These are phyloP conservation scores for Euura saliciscinereae DNA, from an alignment of 1,140 invertebrate species.

Conservation along the genomic window DNA sequence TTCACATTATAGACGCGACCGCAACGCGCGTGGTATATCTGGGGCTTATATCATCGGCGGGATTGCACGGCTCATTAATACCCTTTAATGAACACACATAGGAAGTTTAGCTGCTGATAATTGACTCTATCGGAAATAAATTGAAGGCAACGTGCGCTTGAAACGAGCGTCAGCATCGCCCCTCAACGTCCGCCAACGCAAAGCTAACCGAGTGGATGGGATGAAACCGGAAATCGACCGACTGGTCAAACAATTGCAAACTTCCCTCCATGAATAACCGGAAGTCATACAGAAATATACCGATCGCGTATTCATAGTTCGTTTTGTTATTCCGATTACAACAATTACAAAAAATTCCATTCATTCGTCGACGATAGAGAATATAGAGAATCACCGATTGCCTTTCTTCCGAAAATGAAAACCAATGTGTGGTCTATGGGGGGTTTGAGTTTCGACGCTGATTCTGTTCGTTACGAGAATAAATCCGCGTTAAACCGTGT, in stretches of 20 bases:
- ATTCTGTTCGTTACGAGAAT: neutral
- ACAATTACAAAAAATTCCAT: neutral
- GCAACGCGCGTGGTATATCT: too few species aligned
- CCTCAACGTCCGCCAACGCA: neutral
- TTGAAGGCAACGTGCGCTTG: slow-evolving; percentile 17
- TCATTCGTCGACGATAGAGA: too few species aligned
- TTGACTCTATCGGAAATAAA: slow-evolving; percentile 40
- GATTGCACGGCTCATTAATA: slow-evolving; percentile 25
- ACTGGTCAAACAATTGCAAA: slow-evolving; percentile 53
- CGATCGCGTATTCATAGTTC: slow-evolving; percentile 9
- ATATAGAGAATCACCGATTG: too few species aligned
- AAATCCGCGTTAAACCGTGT: slow-evolving; percentile 3
- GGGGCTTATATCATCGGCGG: neutral
- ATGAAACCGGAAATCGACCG: slow-evolving; percentile 48
- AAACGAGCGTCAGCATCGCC: neutral
- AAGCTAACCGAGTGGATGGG: slow-evolving; percentile 21
- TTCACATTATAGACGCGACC: too few species aligned
- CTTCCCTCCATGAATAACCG: slow-evolving; percentile 52
- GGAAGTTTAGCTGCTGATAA: slow-evolving; percentile 31
- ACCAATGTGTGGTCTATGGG: too few species aligned
- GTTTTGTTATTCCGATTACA: neutral
- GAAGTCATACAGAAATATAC: slow-evolving; percentile 48
- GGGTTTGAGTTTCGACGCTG: too few species aligned
- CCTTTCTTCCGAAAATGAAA: too few species aligned
- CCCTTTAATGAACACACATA: slow-evolving; percentile 30